These are phyloP conservation scores for Trachythela sp. DNA, from an alignment of 64 coral and sea anemone species.

Conservation along the genomic window DNA sequence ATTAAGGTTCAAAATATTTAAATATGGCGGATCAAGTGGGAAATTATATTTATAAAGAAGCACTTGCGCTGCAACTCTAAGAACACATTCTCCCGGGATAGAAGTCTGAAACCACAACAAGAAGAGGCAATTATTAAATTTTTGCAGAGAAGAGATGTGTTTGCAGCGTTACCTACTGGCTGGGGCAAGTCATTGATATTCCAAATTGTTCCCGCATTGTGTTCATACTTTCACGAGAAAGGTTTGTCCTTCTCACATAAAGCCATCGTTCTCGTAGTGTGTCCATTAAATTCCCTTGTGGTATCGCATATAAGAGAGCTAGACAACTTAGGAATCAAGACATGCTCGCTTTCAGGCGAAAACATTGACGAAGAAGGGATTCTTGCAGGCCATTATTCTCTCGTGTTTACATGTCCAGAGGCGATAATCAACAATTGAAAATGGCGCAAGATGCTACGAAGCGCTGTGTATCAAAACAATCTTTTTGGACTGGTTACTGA, in stretches of 20 bases:
- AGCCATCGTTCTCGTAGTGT: conserved; percentile 51
- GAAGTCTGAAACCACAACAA: conserved; percentile 32
- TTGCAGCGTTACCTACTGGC: conserved; percentile 54
- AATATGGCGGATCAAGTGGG: too few species aligned
- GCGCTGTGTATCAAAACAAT: too few species aligned
- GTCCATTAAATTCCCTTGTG: conserved; percentile 50
- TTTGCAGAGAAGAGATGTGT: conserved; percentile 49
- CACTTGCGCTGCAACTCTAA: neutral
- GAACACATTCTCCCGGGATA: conserved; percentile 24
- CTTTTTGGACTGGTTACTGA: too few species aligned
- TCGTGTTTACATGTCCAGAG: conserved; percentile 55
- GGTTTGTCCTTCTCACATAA: conserved; percentile 46
- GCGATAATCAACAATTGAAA: neutral
- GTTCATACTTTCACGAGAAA: conserved; percentile 23
- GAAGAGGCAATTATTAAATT: too few species aligned
- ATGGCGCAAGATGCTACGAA: too few species aligned
- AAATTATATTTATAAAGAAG: too few species aligned
- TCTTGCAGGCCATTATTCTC: neutral
- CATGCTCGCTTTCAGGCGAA: neutral
- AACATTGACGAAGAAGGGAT: conserved; percentile 22
- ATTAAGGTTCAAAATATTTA: too few species aligned
- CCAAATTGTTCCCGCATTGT: conserved; percentile 48
- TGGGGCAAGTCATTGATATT: conserved; percentile 63
- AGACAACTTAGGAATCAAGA: neutral
- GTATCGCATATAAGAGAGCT: conserved; percentile 58